Evolutionary conservation across 92 coral and sea anemone genomes (phyloP).

Genomic region (Bergia sp.): DNA sequence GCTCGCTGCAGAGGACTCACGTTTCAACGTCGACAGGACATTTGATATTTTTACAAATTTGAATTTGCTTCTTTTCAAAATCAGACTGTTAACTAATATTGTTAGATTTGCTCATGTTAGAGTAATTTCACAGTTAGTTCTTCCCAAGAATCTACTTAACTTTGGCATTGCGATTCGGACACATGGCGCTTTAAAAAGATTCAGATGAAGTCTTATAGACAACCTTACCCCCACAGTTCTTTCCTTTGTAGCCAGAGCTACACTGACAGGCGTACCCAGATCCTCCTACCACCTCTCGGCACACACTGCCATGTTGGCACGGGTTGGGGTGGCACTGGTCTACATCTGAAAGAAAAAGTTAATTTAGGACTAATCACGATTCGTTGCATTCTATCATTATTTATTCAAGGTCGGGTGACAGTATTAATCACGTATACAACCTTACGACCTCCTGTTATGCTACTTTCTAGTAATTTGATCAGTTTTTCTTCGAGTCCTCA

Average conservation of each 20-base stretch:
- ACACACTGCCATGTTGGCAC: conserved; percentile 82
- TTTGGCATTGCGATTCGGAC: neutral
- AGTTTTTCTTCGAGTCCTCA: no score
- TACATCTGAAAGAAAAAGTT: conserved; percentile 53
- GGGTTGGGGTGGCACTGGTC: conserved; percentile 97
- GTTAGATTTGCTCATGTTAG: no score
- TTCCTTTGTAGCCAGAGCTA: conserved; percentile 84
- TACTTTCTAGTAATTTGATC: no score
- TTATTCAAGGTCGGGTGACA: neutral
- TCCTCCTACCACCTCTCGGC: conserved; percentile 77
- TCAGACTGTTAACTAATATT: no score
- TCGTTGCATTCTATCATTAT: neutral
- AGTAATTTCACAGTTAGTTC: no score
- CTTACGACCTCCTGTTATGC: no score
- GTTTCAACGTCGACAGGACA: no score
- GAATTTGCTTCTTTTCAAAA: no score
- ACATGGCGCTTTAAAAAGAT: neutral
- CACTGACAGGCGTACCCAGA: conserved; percentile 88
- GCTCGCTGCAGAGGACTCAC: no score
- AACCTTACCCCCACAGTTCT: conserved; percentile 75
- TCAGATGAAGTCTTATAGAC: neutral
- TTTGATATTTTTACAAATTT: no score
- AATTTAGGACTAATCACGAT: neutral
- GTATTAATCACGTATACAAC: no score
- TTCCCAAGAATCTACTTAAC: no score